Base-by-base conservation (phyloP, 1,140 invertebrate species). In the Formica selysi region DNA sequence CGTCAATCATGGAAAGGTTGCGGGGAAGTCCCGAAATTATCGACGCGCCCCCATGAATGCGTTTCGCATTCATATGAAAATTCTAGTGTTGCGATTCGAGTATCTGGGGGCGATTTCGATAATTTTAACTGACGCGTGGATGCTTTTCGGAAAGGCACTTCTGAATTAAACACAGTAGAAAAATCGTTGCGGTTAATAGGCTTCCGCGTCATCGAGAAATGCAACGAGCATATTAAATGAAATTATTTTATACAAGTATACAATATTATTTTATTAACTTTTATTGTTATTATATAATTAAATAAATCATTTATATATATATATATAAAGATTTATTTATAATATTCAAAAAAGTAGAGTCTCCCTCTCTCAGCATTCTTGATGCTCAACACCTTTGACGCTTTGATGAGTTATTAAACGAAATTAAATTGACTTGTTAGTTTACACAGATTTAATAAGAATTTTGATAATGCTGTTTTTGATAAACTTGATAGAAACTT, bases 11-110 rank as follows among this genome's bases (percentile, higher is more conserved):
- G 79, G 32, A 29, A 48, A 74, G 57, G 54, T 83, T 68, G 68
- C 54, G 64, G 38, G 68, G 26, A 29, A 41, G 65, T 6, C 36
- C 29, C 78, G 78, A 22, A 41, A 78, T 80, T 22, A 36, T 57
- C 67, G 29, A 41, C 68, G 54, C 38, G 36, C 59, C 13, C 16
- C 26, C 19, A 54, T 62, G 79, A 83, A 83, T 59, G 68, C 54
- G 36, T 73, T 73, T 83, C 54, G 54, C 68, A 74, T 83, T 83
- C 68, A 74, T 83, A 83, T 38, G 78, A 19, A 74, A 83, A 83
- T 83, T 83, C 79, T 74, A 38, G 54, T 74, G 19, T 83, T n/a
- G 67, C 26, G 19, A 48, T 44, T 73, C 29, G 68, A 22, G 51
- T 73, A 7, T 71, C 26, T 22, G 76, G 5, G 76, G 32, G 44